phyloP scores from a whole-genome alignment of 2,797 vertebrate species.

The Arctocebus calabarensis region DNA sequence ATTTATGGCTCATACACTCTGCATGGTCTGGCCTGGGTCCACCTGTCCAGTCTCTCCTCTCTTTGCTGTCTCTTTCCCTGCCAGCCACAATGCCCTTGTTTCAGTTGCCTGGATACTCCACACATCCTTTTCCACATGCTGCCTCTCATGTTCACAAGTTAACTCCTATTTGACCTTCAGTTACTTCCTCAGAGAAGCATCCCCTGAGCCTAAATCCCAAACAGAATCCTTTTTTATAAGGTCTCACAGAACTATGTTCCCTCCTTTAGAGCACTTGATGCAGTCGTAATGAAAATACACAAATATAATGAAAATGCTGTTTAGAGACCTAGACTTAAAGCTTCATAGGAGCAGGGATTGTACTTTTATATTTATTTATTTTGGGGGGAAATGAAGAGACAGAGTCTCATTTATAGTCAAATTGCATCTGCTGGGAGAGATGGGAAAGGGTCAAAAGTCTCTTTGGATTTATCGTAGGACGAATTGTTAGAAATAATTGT shows the following conservation, averaged over 20 bases:
- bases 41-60: not conserved
- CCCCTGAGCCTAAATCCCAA: not conserved
- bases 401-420: not conserved
- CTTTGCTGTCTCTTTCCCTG: not conserved
- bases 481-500: not conserved
- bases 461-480: not conserved
- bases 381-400: not conserved
- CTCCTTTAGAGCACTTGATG: constrained; percentile 1
- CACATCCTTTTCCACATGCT: not conserved
- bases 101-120: not conserved
- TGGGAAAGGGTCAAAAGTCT: too few species aligned
- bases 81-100: not conserved
- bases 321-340: not conserved
- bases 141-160: not conserved
- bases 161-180: constrained; percentile 35
- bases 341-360: not conserved
- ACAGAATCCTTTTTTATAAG: not conserved
- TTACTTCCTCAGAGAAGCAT: constrained; percentile 19
- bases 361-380: not conserved
- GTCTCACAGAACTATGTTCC: not conserved
- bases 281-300: not conserved
- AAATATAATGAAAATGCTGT: not conserved
- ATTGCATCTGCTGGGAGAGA: not conserved
- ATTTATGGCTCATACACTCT: not conserved
- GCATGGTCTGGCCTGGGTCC: not conserved